A percentile compares a stretch with the other conserved stretches of the same genome.
These are phyloP conservation scores for Pseudanteris insignis DNA, from an alignment of 2,888 invertebrate genomes.

Conservation along the genomic window DNA sequence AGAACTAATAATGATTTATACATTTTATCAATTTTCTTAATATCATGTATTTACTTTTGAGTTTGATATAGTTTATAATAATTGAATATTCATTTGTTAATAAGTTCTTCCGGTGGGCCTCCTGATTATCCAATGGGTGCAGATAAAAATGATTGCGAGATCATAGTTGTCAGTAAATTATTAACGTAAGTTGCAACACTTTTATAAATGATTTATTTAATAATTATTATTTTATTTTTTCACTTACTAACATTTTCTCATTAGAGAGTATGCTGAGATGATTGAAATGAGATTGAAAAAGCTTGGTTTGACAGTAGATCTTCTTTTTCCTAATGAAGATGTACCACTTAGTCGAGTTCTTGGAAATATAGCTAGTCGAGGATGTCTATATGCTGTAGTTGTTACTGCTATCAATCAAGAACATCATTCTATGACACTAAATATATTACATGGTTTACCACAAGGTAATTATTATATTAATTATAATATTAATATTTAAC, in stretches of 20 bases:
- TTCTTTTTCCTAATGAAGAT: conserved; percentile 91
- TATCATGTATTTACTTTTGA: no score
- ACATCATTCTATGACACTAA: conserved; percentile 86
- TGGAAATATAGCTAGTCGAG: conserved; percentile 88
- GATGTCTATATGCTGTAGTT: conserved; percentile 88
- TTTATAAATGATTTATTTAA: not conserved
- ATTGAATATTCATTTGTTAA: no score
- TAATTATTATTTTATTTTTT: not conserved
- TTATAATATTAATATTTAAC: not conserved
- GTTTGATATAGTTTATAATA: no score
- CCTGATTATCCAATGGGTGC: conserved; percentile 57
- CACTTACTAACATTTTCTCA: no score
- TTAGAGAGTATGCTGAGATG: conserved; percentile 86
- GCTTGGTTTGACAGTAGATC: conserved; percentile 82
- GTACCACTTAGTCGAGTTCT: conserved; percentile 81
- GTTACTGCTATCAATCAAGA: conserved; percentile 87
- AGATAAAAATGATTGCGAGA: conserved; percentile 88
- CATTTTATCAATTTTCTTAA: no score
- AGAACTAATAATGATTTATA: no score
- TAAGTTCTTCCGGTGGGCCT: conserved; percentile 29
- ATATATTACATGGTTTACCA: conserved; percentile 89
- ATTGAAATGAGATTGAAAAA: conserved; percentile 84
- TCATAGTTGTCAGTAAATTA: conserved; percentile 83
- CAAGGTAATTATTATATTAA: conserved; percentile 73
- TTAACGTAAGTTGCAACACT: conserved; percentile 87